Base-by-base conservation (phyloP, 1,140 invertebrate genomes). In the Melitaea cinxia region DNA sequence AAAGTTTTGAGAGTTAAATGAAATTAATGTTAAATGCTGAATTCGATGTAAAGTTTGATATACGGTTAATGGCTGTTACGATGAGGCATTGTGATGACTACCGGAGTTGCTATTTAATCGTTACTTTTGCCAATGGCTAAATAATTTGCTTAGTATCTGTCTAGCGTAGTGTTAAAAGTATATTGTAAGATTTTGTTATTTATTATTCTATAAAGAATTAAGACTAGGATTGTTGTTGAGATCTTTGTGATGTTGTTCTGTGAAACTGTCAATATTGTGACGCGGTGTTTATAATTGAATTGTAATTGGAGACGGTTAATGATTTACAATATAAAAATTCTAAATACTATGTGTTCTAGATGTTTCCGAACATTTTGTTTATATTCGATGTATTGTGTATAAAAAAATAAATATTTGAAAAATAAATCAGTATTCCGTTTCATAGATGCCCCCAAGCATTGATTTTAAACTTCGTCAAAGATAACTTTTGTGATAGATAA, bases 171-270 rank as follows among this genome's bases (percentile, higher is more conserved):
- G 68, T 74, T 78, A 73, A 70, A 67, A 76, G 61, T 68, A 72
- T 78, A 77, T 68, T 80, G 65, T 88, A 85, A 83, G 82, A 66
- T 85, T 88, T 88, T 88, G 83, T 88, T 88, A 88, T 88, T 88
- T 88, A 88, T 87, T 87, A 88, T 87, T 83, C 78, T 88, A 84
- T 78, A 80, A 83, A 71, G 30, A 73, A 78, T 77, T 80, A 83
- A 83, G 81, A 82, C 76, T 83, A 84, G 72, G 68, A 75, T 84
- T 83, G 82, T 84, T 86, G 69, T 55, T 49, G 68, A 54, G 68
- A 73, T 80, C 69, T 68, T 17, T 79, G 73, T 80, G 77, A 79
- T 81, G 77, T 64, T 82, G 73, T 60, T 74, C 54, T 75, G 68
- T 70, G 68, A 68, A 65, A 47, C 17, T 47, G 50, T 37, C 35